A percentile compares a stretch with the other conserved stretches of the same genome.
Evolutionary conservation across 2,113 vertebrate genomes (phyloP).

Genomic region (Oncorhynchus keta): DNA sequence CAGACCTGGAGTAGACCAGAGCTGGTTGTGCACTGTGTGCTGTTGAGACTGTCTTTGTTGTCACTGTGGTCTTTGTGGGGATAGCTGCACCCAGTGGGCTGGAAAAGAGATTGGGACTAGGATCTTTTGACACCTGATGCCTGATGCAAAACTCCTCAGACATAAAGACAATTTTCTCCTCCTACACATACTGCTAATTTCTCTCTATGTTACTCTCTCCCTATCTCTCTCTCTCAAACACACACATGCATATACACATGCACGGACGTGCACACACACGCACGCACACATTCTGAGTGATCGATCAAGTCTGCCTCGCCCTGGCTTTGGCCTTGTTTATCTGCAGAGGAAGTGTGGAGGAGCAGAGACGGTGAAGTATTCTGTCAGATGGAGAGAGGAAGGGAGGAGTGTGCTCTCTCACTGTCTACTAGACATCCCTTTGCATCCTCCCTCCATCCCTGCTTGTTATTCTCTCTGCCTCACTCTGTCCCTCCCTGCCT

Average conservation of each 20-base stretch:
- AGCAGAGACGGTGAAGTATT: slow-evolving; percentile 8
- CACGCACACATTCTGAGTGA: not conserved
- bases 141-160: slow-evolving; percentile 19
- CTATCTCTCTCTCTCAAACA: not conserved
- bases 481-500: not conserved
- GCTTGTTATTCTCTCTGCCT: not conserved
- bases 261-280: not conserved
- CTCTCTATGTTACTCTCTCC: not conserved
- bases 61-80: slow-evolving; percentile 27
- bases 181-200: slow-evolving; percentile 10
- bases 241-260: not conserved
- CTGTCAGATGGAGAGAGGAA: not conserved
- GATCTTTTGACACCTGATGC: slow-evolving; percentile 30
- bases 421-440: not conserved
- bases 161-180: slow-evolving; percentile 9
- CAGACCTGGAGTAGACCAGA: slow-evolving; percentile 15
- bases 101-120: slow-evolving; percentile 10
- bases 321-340: slow-evolving; percentile 25
- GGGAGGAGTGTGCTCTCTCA: not conserved
- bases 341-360: slow-evolving; percentile 23
- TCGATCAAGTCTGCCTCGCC: slow-evolving; percentile 15
- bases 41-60: slow-evolving; percentile 18
- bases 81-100: not conserved
- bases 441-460: not conserved
- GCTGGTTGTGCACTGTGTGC: slow-evolving; percentile 31